Evolutionary conservation across 92 coral and sea anemone species (phyloP), one percentile per base, ranked within the genome.

Genomic region (Phenganax stokvisi): DNA sequence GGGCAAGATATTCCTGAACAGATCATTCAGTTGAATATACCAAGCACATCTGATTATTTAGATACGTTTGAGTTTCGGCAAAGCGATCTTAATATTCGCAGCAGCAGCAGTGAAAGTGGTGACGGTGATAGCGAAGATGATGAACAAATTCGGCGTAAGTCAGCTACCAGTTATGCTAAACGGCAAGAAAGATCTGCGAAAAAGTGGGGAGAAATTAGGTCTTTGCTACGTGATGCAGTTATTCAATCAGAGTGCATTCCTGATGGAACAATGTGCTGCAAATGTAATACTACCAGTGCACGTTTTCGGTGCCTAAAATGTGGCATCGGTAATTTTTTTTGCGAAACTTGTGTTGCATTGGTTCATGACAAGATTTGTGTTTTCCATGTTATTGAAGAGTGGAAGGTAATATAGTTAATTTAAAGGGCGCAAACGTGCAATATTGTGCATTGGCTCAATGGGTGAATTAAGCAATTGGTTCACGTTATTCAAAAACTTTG

Each of bases 161-260:
- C 76, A 9, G 51, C 76, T 25, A 72, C 8, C 76, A 72, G 7
- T 31, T 72, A 72, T 72, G 56, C 11, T n/a, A 29, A 72, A 72
- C 56, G 76, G 51, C 76, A 72, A 72, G 57, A 72, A 69, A 69
- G 74, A 7, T 69, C 74, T 8, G 51, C 74, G 7, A 28, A 12
- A 69, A 69, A 69, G 47, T 10, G 52, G 74, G 51, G 16, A n/a
- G 20, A 8, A 16, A 69, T 69, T 15, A 69, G 74, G 54, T 8
- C 74, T 15, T 47, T 9, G 52, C 74, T 69, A 31, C 74, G 51
- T 30, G 54, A 8, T 30, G 74, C 54, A 20, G 76, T 72, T 8
- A 51, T 72, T 72, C 56, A 72, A 51, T 72, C 76, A 54, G 76
- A 72, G 51, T 72, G 76, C 59, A 72, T 72, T 72, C 76, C 76